phyloP scores from a whole-genome alignment of 2,888 invertebrate species.

The Ectemnius cavifrons region DNA sequence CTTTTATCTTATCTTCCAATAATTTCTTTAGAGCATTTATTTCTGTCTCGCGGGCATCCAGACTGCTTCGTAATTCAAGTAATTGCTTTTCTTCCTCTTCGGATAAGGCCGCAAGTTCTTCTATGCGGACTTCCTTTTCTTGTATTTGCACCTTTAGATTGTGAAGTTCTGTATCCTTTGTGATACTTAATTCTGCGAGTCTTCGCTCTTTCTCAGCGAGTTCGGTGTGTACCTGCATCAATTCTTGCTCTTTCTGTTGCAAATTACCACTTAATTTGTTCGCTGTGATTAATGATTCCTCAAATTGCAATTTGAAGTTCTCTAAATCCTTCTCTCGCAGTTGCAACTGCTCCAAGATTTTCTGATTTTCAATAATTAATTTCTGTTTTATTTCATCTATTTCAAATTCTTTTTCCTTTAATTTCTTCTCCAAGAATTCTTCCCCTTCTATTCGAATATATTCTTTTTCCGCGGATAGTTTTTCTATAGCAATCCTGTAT shows the following conservation, averaged over 20 bases:
- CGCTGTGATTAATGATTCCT: constrained; percentile 13
- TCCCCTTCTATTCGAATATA: constrained; percentile 55
- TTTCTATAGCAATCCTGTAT: constrained; percentile 54
- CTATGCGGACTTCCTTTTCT: constrained; percentile 78
- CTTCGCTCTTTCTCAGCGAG: constrained; percentile 65
- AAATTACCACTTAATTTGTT: constrained; percentile 50
- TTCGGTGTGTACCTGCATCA: constrained; percentile 50
- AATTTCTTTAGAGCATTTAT: constrained; percentile 80
- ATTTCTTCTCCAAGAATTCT: constrained; percentile 47
- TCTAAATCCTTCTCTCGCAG: constrained; percentile 61
- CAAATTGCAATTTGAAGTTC: constrained; percentile 58
- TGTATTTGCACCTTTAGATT: constrained; percentile 83
- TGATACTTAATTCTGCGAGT: constrained; percentile 78
- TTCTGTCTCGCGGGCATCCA: constrained; percentile 86
- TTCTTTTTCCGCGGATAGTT: constrained; percentile 64
- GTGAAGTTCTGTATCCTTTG: constrained; percentile 87
- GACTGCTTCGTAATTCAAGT: constrained; percentile 81
- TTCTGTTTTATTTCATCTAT: constrained; percentile 50
- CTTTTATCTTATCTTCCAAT: constrained; percentile 81
- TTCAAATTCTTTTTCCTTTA: constrained; percentile 60
- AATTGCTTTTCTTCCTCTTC: constrained; percentile 81
- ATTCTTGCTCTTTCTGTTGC: constrained; percentile 58
- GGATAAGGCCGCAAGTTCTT: constrained; percentile 80
- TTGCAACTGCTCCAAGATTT: constrained; percentile 52
- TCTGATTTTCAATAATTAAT: constrained; percentile 53